phyloP scores from a whole-genome alignment of 2,888 invertebrate species.

The Megamerina dolium region DNA sequence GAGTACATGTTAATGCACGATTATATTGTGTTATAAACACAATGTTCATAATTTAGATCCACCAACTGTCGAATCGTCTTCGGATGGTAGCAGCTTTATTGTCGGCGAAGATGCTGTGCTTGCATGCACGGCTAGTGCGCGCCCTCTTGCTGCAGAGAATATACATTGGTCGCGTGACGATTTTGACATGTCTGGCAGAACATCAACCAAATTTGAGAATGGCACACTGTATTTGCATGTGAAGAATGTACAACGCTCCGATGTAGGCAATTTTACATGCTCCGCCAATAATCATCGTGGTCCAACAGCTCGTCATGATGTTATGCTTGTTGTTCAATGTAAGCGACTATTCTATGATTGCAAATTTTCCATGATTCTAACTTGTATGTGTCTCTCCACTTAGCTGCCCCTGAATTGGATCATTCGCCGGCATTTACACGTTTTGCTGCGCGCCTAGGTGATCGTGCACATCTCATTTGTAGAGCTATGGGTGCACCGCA shows the following conservation, averaged over 20 bases:
- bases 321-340: conserved; percentile 43
- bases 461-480: conserved; percentile 37
- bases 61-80: conserved; percentile 37
- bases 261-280: conserved; percentile 44
- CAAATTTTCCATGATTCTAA: background rate
- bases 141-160: conserved; percentile 38
- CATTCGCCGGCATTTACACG: conserved; percentile 36
- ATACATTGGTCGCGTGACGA: conserved; percentile 40
- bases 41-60: conserved; percentile 39
- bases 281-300: conserved; percentile 42
- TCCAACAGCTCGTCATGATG: conserved; percentile 31
- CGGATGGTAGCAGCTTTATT: conserved; percentile 38
- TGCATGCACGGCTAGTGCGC: conserved; percentile 38
- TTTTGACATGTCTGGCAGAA: conserved; percentile 38
- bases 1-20: conserved; percentile 25
- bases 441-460: conserved; percentile 39
- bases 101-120: conserved; percentile 40
- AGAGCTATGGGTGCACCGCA: conserved; percentile 38
- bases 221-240: conserved; percentile 39
- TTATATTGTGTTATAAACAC: too few relatives aligned
- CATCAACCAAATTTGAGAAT: conserved; percentile 37
- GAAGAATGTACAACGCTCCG: conserved; percentile 39
- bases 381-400: conserved; percentile 1
- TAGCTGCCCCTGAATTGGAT: conserved; percentile 42
- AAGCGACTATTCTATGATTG: conserved; percentile 17